Conservation (phyloP, 2,113 vertebrate genomes). For the Osmerus mordax region DNA sequence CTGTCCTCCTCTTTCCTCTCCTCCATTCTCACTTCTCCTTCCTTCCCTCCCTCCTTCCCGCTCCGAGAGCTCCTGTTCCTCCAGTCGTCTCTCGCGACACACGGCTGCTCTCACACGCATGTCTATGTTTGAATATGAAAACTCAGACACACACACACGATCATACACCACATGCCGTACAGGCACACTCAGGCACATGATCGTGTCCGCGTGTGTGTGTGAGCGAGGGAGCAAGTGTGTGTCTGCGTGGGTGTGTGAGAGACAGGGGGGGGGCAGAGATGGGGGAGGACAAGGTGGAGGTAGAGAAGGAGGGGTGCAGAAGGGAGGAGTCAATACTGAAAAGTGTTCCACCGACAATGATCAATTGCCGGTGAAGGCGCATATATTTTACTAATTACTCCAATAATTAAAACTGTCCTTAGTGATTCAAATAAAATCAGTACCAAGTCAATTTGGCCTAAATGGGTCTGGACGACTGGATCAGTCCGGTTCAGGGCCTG, state of each 20-base stretch:
- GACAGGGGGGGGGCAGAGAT: constrained; percentile 11
- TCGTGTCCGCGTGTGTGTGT: no score
- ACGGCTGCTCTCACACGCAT: constrained; percentile 30
- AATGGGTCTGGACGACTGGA: constrained; percentile 59
- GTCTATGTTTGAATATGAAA: constrained; percentile 72
- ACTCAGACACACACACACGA: constrained; percentile 71
- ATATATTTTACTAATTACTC: constrained; percentile 74
- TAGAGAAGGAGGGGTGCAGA: neutral
- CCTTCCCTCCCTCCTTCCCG: no score
- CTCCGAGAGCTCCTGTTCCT: no score
- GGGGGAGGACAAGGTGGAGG: neutral
- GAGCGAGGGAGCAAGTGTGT: no score
- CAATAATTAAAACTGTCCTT: constrained; percentile 71
- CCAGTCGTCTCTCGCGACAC: no score
- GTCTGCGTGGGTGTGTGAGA: constrained; percentile 65
- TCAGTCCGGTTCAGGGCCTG: constrained; percentile 60
- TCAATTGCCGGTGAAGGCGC: constrained; percentile 69
- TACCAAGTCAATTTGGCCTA: constrained; percentile 59
- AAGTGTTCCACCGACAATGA: constrained; percentile 65
- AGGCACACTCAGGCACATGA: no score
- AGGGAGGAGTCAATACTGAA: constrained; percentile 55
- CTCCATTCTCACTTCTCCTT: neutral
- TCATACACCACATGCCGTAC: no score
- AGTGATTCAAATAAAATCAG: constrained; percentile 70
- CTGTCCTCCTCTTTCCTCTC: constrained; percentile 23